Percentiles rank a stretch among this genome's conserved stretches.
phyloP scores from a whole-genome alignment of 2,113 vertebrate genomes.

The Syngnathus scovelli region DNA sequence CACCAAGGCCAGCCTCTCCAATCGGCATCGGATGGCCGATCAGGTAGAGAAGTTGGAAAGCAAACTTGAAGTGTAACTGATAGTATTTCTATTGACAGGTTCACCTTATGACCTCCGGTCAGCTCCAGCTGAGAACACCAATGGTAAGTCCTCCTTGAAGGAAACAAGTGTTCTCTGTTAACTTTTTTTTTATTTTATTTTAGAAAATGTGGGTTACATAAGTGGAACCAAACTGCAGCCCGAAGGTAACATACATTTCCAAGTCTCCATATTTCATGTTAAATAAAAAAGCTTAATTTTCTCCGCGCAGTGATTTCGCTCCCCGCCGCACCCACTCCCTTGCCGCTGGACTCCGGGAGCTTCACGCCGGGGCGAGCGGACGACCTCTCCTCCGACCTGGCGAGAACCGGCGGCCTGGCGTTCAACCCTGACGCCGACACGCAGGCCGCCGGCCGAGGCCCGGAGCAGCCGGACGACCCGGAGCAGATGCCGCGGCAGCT shows the following conservation, averaged over 20 bases:
- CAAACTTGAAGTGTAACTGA: not conserved
- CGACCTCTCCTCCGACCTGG: slow-evolving; percentile 1
- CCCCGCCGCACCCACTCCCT: slow-evolving; percentile 17
- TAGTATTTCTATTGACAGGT: slow-evolving; percentile 6
- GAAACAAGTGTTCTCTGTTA: not conserved
- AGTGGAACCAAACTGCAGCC: slow-evolving; percentile 58
- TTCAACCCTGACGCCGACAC: slow-evolving; percentile 15
- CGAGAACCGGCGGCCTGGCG: slow-evolving; percentile 3
- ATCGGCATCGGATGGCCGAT: slow-evolving; percentile 40
- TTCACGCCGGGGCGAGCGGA: slow-evolving; percentile 21
- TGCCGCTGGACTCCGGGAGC: slow-evolving; percentile 23
- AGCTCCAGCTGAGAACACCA: slow-evolving; percentile 39
- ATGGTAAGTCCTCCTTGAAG: slow-evolving; percentile 20
- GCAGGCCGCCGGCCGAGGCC: slow-evolving; percentile 7
- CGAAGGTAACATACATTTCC: slow-evolving; percentile 53
- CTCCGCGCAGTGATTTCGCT: slow-evolving; percentile 20
- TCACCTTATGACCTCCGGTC: slow-evolving; percentile 44
- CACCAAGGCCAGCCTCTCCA: slow-evolving; percentile 44
- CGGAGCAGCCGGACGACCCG: slow-evolving; percentile 31
- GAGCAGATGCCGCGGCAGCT: slow-evolving; percentile 57
- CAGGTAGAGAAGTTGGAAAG: not conserved
- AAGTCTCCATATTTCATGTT: not conserved
- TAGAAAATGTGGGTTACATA: slow-evolving; percentile 59
- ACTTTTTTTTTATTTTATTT: slow-evolving; percentile 17
- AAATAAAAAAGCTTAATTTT: not conserved